phyloP scores from a whole-genome alignment of 2,888 invertebrate species.

The Julus scandinavius region DNA sequence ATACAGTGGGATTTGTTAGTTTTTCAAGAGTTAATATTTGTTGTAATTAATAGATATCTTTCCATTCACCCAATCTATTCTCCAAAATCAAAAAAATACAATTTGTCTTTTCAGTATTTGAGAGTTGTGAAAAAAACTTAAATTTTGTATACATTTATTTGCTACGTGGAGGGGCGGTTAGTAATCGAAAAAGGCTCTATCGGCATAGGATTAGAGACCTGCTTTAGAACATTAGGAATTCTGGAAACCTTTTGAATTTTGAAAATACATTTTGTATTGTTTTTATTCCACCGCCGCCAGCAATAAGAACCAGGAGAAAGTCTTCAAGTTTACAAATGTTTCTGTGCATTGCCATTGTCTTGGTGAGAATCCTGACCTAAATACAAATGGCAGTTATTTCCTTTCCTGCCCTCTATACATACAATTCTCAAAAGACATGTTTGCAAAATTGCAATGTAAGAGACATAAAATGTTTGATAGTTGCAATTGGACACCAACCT shows the following conservation, averaged over 20 bases:
- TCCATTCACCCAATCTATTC: too few relatives aligned
- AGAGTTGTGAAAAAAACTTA: too few relatives aligned
- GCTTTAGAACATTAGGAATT: too few relatives aligned
- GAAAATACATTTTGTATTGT: neutral
- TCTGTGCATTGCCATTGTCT: neutral
- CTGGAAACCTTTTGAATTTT: neutral
- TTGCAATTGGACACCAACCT: conserved; percentile 34
- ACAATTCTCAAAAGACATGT: conserved; percentile 29
- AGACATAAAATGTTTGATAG: conserved; percentile 18
- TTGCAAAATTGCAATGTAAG: conserved; percentile 35
- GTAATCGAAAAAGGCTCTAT: too few relatives aligned
- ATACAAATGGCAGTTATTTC: conserved; percentile 12
- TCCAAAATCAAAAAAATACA: too few relatives aligned
- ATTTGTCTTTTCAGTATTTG: too few relatives aligned
- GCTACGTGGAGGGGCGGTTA: too few relatives aligned
- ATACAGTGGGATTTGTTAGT: too few relatives aligned
- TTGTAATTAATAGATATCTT: too few relatives aligned
- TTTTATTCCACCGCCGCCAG: neutral
- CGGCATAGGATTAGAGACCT: too few relatives aligned
- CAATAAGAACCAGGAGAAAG: neutral
- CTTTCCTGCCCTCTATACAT: neutral
- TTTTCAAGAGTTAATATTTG: too few relatives aligned
- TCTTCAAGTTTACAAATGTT: neutral
- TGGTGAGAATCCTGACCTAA: neutral
- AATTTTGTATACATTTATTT: too few relatives aligned